phyloP scores from a whole-genome alignment of 2,113 vertebrate genomes.

The Sinocyclocheilus maitianheensis region DNA sequence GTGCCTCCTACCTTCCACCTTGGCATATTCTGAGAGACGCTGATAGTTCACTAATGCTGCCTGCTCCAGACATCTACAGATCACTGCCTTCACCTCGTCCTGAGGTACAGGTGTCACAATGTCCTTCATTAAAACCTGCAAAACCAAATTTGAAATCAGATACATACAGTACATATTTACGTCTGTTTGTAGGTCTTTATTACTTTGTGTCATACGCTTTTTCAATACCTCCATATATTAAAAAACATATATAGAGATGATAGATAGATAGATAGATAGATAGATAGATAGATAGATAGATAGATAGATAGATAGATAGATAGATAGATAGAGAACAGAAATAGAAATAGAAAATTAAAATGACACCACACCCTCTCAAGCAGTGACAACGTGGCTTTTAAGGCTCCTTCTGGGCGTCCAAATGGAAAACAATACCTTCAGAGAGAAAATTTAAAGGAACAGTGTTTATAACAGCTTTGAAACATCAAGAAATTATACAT shows the following conservation, averaged over 20 bases:
- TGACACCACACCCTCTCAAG: slow-evolving; percentile 82
- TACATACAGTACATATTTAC: too few relatives aligned
- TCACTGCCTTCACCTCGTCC: slow-evolving; percentile 96
- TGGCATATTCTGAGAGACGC: slow-evolving; percentile 96
- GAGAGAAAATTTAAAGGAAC: slow-evolving; percentile 31
- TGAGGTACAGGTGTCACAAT: slow-evolving; percentile 94
- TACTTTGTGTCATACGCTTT: too few relatives aligned
- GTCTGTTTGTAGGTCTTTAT: too few relatives aligned
- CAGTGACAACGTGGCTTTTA: slow-evolving; percentile 95
- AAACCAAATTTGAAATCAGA: neutral
- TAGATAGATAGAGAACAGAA: too few relatives aligned
- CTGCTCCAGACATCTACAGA: slow-evolving; percentile 96
- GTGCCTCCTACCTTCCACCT: slow-evolving; percentile 91
- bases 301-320: too few relatives aligned
- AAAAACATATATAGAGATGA: too few relatives aligned
- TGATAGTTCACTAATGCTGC: slow-evolving; percentile 97
- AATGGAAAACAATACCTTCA: slow-evolving; percentile 98
- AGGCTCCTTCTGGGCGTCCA: slow-evolving; percentile 94
- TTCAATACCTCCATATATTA: too few relatives aligned
- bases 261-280: too few relatives aligned
- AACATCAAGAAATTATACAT: neutral
- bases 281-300: too few relatives aligned
- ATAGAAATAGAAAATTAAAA: too few relatives aligned
- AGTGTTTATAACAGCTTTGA: neutral
- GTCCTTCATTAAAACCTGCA: slow-evolving; percentile 97